A percentile compares a stretch with the other conserved stretches of the same genome.
Conservation (phyloP, 2,113 vertebrate genomes). For the Percina caprodes region DNA sequence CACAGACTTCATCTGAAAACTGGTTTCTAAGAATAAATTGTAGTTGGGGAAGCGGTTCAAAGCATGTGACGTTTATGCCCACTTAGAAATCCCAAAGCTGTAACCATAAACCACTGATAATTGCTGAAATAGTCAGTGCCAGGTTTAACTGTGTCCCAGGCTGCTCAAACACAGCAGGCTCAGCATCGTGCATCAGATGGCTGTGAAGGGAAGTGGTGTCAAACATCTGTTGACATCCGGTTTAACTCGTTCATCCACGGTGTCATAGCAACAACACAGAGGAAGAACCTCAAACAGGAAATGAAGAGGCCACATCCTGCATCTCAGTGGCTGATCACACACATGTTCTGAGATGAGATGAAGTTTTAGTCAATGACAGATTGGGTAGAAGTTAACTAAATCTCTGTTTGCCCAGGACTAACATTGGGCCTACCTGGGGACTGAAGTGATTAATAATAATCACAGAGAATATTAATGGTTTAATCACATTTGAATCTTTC, state of each 20-base stretch:
- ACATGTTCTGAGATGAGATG: not conserved
- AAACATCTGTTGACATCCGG: not conserved
- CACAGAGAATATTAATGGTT: slow-evolving; percentile 44
- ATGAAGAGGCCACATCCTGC: slow-evolving; percentile 37
- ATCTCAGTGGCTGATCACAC: not conserved
- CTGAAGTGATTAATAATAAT: slow-evolving; percentile 43
- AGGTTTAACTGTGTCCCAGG: not conserved
- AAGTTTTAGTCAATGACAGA: slow-evolving; percentile 51
- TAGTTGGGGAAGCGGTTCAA: not conserved
- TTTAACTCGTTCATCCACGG: not conserved
- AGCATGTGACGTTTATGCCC: not conserved
- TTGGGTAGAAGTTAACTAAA: slow-evolving; percentile 35
- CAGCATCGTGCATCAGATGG: fast-evolving
- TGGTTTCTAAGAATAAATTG: not conserved
- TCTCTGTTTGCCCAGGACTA: slow-evolving; percentile 37
- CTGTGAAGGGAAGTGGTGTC: not conserved
- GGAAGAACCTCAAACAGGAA: slow-evolving; percentile 45
- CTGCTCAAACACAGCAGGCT: fast-evolving
- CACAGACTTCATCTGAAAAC: not conserved
- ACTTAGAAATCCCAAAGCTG: not conserved
- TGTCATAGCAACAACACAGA: slow-evolving; percentile 28
- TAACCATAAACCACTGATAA: not conserved
- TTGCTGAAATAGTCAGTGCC: not conserved
- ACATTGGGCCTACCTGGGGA: slow-evolving; percentile 48
- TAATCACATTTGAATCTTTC: slow-evolving; percentile 41